Evolutionary conservation across 53 echinoderm and acorn worm genomes (phyloP).

Genomic region (Patiria pectinifera): DNA sequence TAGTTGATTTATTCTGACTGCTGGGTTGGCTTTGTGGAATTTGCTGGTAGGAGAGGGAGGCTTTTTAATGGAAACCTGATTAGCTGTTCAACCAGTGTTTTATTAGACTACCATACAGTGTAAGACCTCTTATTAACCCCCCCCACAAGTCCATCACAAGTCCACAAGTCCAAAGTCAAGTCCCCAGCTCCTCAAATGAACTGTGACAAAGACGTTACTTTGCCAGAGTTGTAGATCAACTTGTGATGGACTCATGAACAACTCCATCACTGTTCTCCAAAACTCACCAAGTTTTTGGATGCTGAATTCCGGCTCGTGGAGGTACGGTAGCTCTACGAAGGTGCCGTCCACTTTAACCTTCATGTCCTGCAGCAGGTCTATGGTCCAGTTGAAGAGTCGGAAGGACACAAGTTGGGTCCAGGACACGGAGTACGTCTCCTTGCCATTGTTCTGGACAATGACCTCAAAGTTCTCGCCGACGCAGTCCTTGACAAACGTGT

Average conservation of each 20-base stretch:
- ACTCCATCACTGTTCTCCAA: not conserved
- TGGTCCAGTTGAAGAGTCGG: slow-evolving; percentile 79
- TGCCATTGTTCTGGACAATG: slow-evolving; percentile 91
- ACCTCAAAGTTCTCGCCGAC: slow-evolving; percentile 82
- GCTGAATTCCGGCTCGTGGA: slow-evolving; percentile 85
- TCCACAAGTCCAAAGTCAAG: no score
- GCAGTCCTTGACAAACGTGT: slow-evolving; percentile 90
- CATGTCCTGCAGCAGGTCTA: slow-evolving; percentile 86
- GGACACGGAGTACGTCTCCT: slow-evolving; percentile 87
- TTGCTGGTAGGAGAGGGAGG: no score
- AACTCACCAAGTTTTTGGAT: slow-evolving; percentile 93
- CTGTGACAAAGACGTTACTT: no score
- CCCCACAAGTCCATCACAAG: no score
- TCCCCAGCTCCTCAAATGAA: no score
- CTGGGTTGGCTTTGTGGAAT: no score
- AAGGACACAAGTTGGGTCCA: slow-evolving; percentile 91
- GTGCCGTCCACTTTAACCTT: slow-evolving; percentile 74
- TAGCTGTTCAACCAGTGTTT: no score
- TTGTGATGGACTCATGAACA: not conserved
- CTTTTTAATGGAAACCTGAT: no score
- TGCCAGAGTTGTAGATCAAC: no score
- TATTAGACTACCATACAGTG: no score
- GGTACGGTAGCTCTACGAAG: slow-evolving; percentile 77
- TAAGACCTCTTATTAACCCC: no score
- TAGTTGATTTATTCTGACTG: no score